Evolutionary conservation across 1,140 invertebrate genomes (phyloP), one percentile per base, ranked within the genome.

Genomic region (Brachionus rubens): DNA sequence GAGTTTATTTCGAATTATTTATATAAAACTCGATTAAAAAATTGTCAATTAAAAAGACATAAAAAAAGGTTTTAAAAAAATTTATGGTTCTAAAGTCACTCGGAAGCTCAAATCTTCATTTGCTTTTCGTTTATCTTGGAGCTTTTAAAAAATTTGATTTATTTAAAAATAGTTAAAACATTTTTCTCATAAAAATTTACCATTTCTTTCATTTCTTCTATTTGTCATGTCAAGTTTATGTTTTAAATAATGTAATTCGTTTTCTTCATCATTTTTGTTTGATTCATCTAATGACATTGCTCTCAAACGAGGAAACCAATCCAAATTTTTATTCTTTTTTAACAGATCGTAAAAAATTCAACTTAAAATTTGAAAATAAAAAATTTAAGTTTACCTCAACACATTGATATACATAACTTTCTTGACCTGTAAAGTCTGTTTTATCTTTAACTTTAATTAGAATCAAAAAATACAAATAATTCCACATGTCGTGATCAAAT

Each of bases 381-480:
- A 30, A 36, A 14, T 59, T 16, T 30, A 33, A 41, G 65, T 75
- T 84, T 86, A 92, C 91, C 87, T 93, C 92, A 2, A 98, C 91
- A 89, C 95, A 92, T 5, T 89, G 88, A 81, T 92, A 91, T 5
- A 99, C 96, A 84, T 98, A 99, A 83, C 94, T 98, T 86, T 99
- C 97, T 3, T 97, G 96, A 1, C 97, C 97, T 0, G 96, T 99
- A 82, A 98, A 99, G 85, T 99, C 97, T 0, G 96, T 99, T 2
- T 95, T 94, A 86, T 98, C 94, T 78, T 98, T 98, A 10, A 95
- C 93, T 82, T 93, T 92, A 12, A 98, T 91, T 70, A 98, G 87
- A n/a, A 99, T 95, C 82, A 99, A 96, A 83, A 99, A 99, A 87
- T 96, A 98, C 19, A 99, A 87, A 85, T 98, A 99, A 86, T 99